Evolutionary conservation across 2,888 invertebrate genomes (phyloP), one percentile per base, ranked within the genome.

Genomic region (Meghimatium bilineatum): DNA sequence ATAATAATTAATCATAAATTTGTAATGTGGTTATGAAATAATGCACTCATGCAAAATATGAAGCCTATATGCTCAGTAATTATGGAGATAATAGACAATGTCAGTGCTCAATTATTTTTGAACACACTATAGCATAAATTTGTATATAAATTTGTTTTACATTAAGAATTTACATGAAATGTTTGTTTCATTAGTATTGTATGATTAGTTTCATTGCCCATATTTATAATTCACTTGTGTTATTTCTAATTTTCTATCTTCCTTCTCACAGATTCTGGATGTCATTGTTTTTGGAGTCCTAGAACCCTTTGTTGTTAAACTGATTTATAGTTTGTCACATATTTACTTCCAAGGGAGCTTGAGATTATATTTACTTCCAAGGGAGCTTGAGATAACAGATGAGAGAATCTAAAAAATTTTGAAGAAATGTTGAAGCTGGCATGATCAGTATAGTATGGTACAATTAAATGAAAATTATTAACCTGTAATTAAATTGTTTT

Each of bases 211-310:
- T 12, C 17, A 23, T 56, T 14, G 17, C 20, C 56, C 20, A n/a
- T 26, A n/a, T 26, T 23, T 63, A 23, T n/a, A 6, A 23, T 63
- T 26, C n/a, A 10, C 2, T 23, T 63, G 26, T n/a, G 5, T 63
- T 63, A 6, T 5, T 5, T 5, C 2, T 63, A 1, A 32, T 74
- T 74, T 49, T 20, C 52, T 17, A 74, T 52, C 10, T 32, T 29
- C 52, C 32, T 23, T 32, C 20, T 20, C 52, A 32, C 17, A 74
- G 52, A 34, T 23, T 52, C 32, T 29, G 29, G 52, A 23, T 52
- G 29, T 20, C 52, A 52, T 32, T 52, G 74, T 74, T 74, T 34
- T 74, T 74, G 74, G 32, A 74, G 74, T 74, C 74, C 74, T 74
- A 34, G 74, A 52, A 32, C 74, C 52, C 3, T 74, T 74, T 74